Evolutionary conservation across 2,113 vertebrate genomes (phyloP), one percentile per base, ranked within the genome.

Genomic region (Pteronura brasiliensis): DNA sequence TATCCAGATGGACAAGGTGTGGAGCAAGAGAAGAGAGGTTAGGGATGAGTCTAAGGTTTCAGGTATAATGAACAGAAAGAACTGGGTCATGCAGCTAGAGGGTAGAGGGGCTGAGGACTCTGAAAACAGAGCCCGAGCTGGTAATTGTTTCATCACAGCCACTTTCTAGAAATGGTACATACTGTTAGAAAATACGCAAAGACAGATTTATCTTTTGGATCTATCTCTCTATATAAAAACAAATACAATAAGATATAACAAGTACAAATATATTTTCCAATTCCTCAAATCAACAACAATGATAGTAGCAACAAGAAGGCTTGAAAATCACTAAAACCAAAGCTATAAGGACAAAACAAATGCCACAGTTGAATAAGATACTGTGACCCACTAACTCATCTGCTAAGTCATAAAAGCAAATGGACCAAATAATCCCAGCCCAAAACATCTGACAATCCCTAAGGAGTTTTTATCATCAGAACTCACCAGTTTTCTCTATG

Each of bases 371-470:
- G 23, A 80, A 61, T 27, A 76, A 93, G 1, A 57, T n/a, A 47
- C 55, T 44, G n/a, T 85, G 42, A 92, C 10, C 10, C 65, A 4
- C 72, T 63, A 84, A 79, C 52, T 42, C 34, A 74, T 15, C 47
- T 76, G 25, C 27, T 86, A 65, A 87, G n/a, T 95, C 81, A 95
- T 27, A 82, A 93, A 90, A 49, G 6, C 57, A 95, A 93, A 80
- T 85, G 17, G 15, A n/a, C 63, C 4, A 88, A 67, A 63, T 77
- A 81, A 71, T 59, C 65, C n/a, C 61, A 49, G 55, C 15, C 81
- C 95, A 42, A 90, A 44, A 12, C n/a, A 39, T 34, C n/a, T 90
- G 57, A 36, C 18, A 34, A 61, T 77, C 13, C 82, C 65, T 87
- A 21, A 71, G 57, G 87, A 63, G 42, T 59, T 87, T 82, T 82